Conservation (phyloP, 2,888 invertebrate genomes). For the Ditylenchus weischeri region DNA sequence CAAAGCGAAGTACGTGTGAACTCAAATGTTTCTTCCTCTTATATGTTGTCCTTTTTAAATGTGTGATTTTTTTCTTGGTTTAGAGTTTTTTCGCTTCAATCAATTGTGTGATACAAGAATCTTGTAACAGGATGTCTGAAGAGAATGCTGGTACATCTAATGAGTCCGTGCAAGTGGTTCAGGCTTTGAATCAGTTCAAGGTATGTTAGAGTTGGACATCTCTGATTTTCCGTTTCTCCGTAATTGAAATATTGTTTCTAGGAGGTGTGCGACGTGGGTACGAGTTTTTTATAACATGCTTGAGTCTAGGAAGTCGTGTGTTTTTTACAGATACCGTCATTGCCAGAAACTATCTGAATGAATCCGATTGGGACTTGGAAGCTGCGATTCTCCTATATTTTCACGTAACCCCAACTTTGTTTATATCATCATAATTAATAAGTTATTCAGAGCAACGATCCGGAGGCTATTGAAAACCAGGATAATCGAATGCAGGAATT, state of each 20-base stretch:
- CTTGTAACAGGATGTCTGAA: too few relatives aligned
- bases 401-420: constrained; percentile 14
- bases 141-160: constrained; percentile 12
- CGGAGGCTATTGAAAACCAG: constrained; percentile 15
- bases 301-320: too few relatives aligned
- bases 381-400: constrained; percentile 29
- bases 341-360: constrained; percentile 19
- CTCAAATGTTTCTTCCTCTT: not conserved
- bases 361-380: constrained; percentile 31
- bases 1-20: too few relatives aligned
- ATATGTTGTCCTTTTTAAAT: not conserved
- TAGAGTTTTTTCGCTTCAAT: not conserved
- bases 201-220: not conserved
- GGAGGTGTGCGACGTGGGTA: constrained; percentile 33
- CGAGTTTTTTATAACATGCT: too few relatives aligned
- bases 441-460: constrained; percentile 18
- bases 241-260: constrained; percentile 11
- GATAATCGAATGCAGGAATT: constrained; percentile 20
- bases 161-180: constrained; percentile 3
- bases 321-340: constrained; percentile 17
- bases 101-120: not conserved
- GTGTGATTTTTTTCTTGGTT: not conserved
- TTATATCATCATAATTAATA: not conserved
- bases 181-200: constrained; percentile 9
- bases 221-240: not conserved